Conservation (phyloP, 2,888 invertebrate genomes). For the Drosophila birchii region DNA sequence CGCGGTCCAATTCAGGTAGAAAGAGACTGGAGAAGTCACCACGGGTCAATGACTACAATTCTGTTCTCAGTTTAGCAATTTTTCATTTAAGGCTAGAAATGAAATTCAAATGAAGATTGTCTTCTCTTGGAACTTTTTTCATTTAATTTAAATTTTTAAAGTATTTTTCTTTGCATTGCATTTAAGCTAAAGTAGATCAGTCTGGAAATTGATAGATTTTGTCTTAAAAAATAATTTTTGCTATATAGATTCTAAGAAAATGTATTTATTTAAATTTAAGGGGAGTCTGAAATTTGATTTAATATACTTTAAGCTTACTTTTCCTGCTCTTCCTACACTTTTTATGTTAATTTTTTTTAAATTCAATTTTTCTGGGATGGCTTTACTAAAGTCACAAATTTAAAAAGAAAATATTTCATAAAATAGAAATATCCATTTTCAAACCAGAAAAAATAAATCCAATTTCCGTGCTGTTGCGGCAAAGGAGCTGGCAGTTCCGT, state of each 20-base stretch:
- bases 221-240: not conserved
- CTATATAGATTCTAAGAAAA: not conserved
- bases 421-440: not conserved
- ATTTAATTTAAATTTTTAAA: not conserved
- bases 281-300: no score
- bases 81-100: not conserved
- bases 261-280: not conserved
- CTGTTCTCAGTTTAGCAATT: not conserved
- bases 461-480: conserved; percentile 2
- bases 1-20: conserved; percentile 33
- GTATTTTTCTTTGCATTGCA: no score
- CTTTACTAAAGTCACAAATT: no score
- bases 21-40: conserved; percentile 3
- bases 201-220: not conserved
- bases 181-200: not conserved
- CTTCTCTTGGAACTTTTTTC: not conserved
- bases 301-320: not conserved
- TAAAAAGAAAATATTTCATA: not conserved
- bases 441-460: not conserved
- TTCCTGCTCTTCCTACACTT: no score
- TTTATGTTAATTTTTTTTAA: not conserved
- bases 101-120: not conserved
- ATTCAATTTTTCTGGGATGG: not conserved
- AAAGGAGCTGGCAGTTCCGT: conserved; percentile 25
- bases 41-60: conserved; percentile 31